Conservation (phyloP, 2,888 invertebrate species). For the Himalopsyche anomala region DNA sequence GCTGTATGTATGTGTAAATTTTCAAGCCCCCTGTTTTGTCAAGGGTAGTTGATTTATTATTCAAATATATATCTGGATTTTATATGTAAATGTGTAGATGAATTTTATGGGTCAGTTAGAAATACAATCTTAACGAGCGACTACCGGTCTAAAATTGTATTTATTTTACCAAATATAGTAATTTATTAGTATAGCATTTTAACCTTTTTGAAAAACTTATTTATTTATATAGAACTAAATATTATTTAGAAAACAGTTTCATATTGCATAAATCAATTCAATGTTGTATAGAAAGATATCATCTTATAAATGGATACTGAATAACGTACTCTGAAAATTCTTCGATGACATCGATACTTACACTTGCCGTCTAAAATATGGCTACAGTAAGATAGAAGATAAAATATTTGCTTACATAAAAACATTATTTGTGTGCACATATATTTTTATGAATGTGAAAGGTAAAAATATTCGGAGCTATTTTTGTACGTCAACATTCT, state of each 20-base stretch:
- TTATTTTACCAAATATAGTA: too few relatives aligned
- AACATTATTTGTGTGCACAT: neutral
- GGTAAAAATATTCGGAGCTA: slow-evolving; percentile 26
- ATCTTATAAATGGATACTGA: too few relatives aligned
- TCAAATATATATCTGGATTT: neutral
- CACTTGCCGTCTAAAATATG: too few relatives aligned
- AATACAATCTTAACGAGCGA: slow-evolving; percentile 7
- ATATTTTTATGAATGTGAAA: slow-evolving; percentile 9
- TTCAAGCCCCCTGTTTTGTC: neutral
- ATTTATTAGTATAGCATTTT: too few relatives aligned
- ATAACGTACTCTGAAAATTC: too few relatives aligned
- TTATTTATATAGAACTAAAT: too few relatives aligned
- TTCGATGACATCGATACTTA: too few relatives aligned
- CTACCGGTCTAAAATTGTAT: neutral
- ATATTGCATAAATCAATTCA: too few relatives aligned
- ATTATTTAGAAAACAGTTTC: too few relatives aligned
- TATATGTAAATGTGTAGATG: neutral
- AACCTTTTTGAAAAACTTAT: too few relatives aligned
- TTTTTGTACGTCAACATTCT: slow-evolving; percentile 38
- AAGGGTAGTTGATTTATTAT: slow-evolving; percentile 10
- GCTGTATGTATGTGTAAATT: neutral
- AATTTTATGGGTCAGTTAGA: neutral
- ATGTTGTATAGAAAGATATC: too few relatives aligned
- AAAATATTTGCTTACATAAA: slow-evolving; percentile 2
- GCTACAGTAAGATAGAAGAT: neutral